Percentiles rank a stretch among this genome's conserved stretches.
phyloP scores from a whole-genome alignment of 2,113 vertebrate genomes.

The Ceyx melanurus region DNA sequence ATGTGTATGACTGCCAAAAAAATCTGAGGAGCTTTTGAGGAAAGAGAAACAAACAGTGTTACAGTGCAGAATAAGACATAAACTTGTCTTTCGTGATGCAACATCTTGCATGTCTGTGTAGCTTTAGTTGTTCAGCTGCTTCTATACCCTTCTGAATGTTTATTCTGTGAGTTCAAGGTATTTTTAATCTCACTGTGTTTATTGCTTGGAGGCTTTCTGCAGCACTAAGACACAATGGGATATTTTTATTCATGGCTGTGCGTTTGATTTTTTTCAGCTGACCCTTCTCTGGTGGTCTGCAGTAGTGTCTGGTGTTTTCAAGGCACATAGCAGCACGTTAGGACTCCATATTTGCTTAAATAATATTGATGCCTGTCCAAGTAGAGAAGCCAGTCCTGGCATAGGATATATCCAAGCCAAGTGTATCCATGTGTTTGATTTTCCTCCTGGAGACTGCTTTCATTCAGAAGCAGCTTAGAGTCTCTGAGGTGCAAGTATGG shows the following conservation, averaged over 20 bases:
- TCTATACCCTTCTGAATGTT: not conserved
- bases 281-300: not conserved
- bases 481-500: not conserved
- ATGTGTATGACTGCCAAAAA: not conserved
- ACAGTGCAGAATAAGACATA: slow-evolving; percentile 39
- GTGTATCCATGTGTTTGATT: not conserved
- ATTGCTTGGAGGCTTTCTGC: not conserved
- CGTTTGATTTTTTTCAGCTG: not conserved
- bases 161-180: not conserved
- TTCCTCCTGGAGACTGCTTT: not conserved
- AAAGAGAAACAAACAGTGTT: not conserved
- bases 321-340: not conserved
- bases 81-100: not conserved
- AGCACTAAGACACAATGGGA: not conserved
- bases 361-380: not conserved
- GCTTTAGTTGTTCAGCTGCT: not conserved
- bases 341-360: not conserved
- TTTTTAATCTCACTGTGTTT: not conserved
- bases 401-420: not conserved
- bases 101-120: not conserved
- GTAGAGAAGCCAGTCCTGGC: not conserved
- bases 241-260: not conserved
- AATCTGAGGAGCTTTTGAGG: not conserved
- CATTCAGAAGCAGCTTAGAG: not conserved
- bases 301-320: not conserved